phyloP scores from a whole-genome alignment of 2,113 vertebrate species.

The Pygoscelis antarcticus region DNA sequence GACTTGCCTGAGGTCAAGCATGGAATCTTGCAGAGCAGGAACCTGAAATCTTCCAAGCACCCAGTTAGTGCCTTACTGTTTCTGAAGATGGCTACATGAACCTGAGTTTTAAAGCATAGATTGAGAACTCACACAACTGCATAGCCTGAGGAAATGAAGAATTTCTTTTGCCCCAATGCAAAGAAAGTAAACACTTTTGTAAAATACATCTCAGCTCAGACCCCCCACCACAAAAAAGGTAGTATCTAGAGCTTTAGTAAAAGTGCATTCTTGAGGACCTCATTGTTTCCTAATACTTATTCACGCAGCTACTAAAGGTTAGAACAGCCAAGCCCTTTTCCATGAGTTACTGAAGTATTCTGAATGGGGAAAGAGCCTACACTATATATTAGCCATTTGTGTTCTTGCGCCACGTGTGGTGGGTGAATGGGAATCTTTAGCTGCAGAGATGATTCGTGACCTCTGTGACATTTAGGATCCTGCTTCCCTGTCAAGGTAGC shows the following conservation, averaged over 20 bases:
- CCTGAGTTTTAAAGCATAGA: background rate
- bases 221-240: background rate
- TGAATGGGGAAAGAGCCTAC: background rate
- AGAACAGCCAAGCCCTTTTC: background rate
- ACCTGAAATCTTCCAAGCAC: background rate
- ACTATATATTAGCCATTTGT: accelerated
- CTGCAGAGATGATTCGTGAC: background rate
- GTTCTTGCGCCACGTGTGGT: background rate
- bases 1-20: background rate
- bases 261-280: background rate
- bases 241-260: background rate
- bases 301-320: background rate
- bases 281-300: background rate
- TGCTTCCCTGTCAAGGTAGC: background rate
- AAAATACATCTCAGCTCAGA: background rate
- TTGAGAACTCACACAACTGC: background rate
- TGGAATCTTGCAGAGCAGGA: background rate
- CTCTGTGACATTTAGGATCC: background rate
- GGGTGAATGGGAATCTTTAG: background rate
- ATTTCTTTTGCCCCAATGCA: accelerated
- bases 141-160: background rate
- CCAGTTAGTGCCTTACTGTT: background rate
- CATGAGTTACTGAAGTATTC: background rate
- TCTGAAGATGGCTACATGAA: background rate
- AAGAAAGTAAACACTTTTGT: background rate